Evolutionary conservation across 2,113 vertebrate genomes (phyloP).

Genomic region (Nothoprocta perdicaria): DNA sequence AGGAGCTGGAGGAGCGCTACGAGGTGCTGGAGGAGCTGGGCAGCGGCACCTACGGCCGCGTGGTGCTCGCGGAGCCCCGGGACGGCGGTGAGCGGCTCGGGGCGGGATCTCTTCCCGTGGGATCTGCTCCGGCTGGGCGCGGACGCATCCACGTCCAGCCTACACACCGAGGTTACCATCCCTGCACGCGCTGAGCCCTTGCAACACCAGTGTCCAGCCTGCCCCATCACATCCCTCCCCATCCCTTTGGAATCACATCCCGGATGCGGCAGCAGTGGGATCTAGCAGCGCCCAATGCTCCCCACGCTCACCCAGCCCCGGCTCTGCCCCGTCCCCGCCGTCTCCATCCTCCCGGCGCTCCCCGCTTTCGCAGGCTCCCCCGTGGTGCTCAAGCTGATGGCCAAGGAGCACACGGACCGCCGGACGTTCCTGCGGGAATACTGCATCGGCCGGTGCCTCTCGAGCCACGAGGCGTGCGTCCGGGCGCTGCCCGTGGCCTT

Average conservation of each 20-base stretch:
- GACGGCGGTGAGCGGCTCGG: slow-evolving; percentile 7
- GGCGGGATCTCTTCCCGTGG: too few relatives aligned
- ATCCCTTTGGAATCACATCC: background rate
- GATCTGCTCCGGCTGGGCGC: background rate
- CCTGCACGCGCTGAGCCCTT: background rate
- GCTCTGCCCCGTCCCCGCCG: rapidly evolving
- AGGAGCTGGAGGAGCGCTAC: slow-evolving; percentile 84
- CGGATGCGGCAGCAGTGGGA: background rate
- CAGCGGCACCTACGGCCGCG: slow-evolving; percentile 88
- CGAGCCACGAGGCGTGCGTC: slow-evolving; percentile 86
- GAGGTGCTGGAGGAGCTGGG: slow-evolving; percentile 85
- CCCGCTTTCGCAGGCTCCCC: slow-evolving; percentile 77
- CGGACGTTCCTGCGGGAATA: slow-evolving; percentile 89
- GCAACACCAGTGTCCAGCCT: background rate
- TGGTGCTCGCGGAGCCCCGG: slow-evolving; percentile 87
- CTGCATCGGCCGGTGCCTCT: slow-evolving; percentile 87
- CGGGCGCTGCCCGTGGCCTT: slow-evolving; percentile 86
- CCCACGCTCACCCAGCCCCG: background rate
- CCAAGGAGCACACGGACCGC: slow-evolving; percentile 77
- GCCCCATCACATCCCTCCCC: background rate
- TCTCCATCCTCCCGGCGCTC: background rate
- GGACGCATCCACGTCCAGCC: background rate
- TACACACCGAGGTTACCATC: background rate
- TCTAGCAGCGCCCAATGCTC: background rate
- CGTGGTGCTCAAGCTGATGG: slow-evolving; percentile 90